Percentiles rank a stretch among this genome's conserved stretches.
Evolutionary conservation across 2,797 vertebrate species (phyloP).

Genomic region (Arctocebus calabarensis): DNA sequence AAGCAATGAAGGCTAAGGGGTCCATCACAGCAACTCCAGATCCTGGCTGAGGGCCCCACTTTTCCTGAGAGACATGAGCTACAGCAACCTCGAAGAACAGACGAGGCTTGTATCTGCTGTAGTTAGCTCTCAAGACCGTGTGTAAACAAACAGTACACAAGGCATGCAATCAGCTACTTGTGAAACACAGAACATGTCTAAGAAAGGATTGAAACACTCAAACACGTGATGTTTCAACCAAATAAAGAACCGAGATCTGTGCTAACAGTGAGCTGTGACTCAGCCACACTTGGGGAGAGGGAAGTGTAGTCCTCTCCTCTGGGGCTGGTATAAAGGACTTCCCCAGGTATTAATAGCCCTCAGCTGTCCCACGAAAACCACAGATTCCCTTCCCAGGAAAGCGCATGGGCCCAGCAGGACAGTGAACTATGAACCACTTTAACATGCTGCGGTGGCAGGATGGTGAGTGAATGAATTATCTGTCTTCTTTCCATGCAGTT

Average conservation of each 20-base stretch:
- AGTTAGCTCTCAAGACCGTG: background rate
- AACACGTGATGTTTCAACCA: background rate
- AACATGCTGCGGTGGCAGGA: background rate
- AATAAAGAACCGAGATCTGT: constrained; percentile 18
- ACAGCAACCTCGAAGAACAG: fast-evolving
- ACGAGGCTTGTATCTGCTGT: fast-evolving
- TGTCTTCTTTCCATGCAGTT: background rate
- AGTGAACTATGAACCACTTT: background rate
- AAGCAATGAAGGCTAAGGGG: background rate
- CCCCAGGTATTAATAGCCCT: constrained; percentile 62
- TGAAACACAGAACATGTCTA: constrained; percentile 36
- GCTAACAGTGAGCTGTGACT: background rate
- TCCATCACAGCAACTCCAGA: fast-evolving
- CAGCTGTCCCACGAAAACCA: constrained; percentile 62
- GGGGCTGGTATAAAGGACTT: background rate
- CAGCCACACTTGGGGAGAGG: background rate
- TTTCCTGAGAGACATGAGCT: background rate
- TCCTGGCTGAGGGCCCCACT: background rate
- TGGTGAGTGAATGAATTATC: no score
- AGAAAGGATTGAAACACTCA: background rate
- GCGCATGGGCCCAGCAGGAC: background rate
- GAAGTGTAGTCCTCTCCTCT: background rate
- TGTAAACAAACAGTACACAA: background rate
- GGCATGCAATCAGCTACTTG: constrained; percentile 3
- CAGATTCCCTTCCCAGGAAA: constrained; percentile 51